Conservation (phyloP, 2,888 invertebrate genomes). For the Agrotis segetum region DNA sequence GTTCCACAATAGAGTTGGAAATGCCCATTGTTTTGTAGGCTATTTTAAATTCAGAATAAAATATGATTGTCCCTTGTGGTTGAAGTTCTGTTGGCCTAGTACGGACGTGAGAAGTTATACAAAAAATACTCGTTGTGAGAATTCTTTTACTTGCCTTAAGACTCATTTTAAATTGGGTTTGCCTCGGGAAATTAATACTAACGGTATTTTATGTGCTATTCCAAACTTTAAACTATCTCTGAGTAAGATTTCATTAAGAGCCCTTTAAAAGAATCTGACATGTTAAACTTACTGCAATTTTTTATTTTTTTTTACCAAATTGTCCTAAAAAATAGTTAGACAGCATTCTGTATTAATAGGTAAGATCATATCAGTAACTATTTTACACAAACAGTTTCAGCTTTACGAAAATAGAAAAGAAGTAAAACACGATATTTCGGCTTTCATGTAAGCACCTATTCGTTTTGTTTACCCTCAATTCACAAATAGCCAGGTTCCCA, state of each 20-base stretch:
- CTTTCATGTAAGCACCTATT: too few species aligned
- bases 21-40: not conserved
- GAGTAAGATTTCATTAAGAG: too few species aligned
- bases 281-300: too few species aligned
- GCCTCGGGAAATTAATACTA: too few species aligned
- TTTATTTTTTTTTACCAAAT: too few species aligned
- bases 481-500: constrained; percentile 5
- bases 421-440: not conserved
- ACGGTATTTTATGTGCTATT: too few species aligned
- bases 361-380: too few species aligned
- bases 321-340: too few species aligned
- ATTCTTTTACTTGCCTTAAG: not conserved
- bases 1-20: not conserved
- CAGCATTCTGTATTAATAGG: too few species aligned
- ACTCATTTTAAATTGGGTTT: not conserved
- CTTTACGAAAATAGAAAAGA: not conserved
- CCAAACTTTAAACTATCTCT: too few species aligned
- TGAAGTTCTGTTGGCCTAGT: not conserved
- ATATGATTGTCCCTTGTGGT: not conserved
- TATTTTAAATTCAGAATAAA: constrained; percentile 6
- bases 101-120: not conserved
- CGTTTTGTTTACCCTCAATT: not conserved
- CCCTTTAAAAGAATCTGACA: too few species aligned
- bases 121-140: too few species aligned
- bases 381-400: not conserved